Evolutionary conservation across 2,113 vertebrate species (phyloP).

Genomic region (Larimichthys crocea): DNA sequence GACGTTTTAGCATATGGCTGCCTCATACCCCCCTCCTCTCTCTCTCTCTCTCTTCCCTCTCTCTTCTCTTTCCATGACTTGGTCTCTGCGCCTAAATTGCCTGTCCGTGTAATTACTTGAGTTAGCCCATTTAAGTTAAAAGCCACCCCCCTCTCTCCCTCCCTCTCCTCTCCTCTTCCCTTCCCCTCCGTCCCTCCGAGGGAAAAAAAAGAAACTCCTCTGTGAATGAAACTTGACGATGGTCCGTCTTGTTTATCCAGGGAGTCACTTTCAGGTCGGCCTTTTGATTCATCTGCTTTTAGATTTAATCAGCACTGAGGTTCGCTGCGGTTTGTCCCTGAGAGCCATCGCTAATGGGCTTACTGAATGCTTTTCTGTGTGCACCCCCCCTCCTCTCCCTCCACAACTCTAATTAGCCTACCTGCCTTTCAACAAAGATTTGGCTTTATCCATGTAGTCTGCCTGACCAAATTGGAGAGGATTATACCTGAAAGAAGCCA

Average conservation of each 20-base stretch:
- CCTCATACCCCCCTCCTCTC: conserved; percentile 40
- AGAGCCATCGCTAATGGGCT: conserved; percentile 98
- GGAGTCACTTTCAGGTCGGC: conserved; percentile 95
- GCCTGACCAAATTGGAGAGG: conserved; percentile 86
- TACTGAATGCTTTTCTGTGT: conserved; percentile 94
- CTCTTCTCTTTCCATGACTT: conserved; percentile 89
- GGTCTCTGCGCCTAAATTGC: conserved; percentile 91
- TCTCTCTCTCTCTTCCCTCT: conserved; percentile 7
- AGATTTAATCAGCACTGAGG: conserved; percentile 98
- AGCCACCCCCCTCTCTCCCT: conserved; percentile 77
- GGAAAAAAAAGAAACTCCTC: conserved; percentile 66
- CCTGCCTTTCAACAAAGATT: conserved; percentile 90
- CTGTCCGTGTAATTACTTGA: conserved; percentile 95
- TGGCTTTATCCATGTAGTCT: conserved; percentile 86
- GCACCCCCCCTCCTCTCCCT: conserved; percentile 76
- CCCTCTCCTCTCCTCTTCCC: not conserved
- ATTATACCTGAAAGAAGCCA: conserved; percentile 84
- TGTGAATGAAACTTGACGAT: conserved; percentile 97
- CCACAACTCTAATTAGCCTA: conserved; percentile 87
- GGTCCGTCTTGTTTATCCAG: conserved; percentile 92
- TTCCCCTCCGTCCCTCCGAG: conserved; percentile 57
- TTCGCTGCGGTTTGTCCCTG: conserved; percentile 93
- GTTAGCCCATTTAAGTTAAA: conserved; percentile 94
- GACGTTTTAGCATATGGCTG: conserved; percentile 87
- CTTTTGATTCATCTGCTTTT: conserved; percentile 94